These are phyloP conservation scores for Sylvilagus floridanus DNA, from an alignment of 2,797 vertebrate species.

Conservation along the genomic window DNA sequence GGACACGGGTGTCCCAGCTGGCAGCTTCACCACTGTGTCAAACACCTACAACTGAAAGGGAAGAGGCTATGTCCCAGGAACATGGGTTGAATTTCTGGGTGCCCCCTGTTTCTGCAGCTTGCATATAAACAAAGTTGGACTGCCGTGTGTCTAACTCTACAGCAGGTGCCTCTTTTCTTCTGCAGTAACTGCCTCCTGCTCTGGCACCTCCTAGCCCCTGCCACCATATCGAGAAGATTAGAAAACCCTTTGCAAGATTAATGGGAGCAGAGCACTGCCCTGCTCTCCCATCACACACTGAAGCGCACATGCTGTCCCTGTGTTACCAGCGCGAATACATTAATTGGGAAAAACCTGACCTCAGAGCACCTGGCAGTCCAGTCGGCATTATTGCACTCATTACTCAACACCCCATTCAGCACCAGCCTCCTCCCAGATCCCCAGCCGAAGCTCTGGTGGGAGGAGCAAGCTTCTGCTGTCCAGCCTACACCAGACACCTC, in stretches of 20 bases:
- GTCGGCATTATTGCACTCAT: slow-evolving; percentile 1
- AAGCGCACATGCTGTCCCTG: neutral
- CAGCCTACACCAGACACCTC: neutral
- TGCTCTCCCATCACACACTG: neutral
- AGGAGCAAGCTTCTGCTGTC: neutral
- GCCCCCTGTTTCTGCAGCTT: neutral
- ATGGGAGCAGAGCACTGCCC: neutral
- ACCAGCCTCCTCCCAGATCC: neutral
- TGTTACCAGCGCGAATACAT: neutral
- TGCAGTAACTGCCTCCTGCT: neutral
- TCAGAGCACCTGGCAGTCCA: neutral
- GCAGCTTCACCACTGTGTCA: no score
- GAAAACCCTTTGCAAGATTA: slow-evolving; percentile 35
- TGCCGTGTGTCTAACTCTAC: neutral
- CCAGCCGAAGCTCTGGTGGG: neutral
- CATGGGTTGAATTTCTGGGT: neutral
- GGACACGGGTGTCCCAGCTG: no score
- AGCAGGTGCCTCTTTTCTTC: neutral
- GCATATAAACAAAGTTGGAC: neutral
- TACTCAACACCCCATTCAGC: neutral
- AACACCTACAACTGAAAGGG: neutral
- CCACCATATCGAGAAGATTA: neutral
- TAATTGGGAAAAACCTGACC: slow-evolving; percentile 66
- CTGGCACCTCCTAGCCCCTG: neutral
- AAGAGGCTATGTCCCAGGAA: neutral